Evolutionary conservation across 2,113 vertebrate species (phyloP).

Genomic region (Colaptes auratus): DNA sequence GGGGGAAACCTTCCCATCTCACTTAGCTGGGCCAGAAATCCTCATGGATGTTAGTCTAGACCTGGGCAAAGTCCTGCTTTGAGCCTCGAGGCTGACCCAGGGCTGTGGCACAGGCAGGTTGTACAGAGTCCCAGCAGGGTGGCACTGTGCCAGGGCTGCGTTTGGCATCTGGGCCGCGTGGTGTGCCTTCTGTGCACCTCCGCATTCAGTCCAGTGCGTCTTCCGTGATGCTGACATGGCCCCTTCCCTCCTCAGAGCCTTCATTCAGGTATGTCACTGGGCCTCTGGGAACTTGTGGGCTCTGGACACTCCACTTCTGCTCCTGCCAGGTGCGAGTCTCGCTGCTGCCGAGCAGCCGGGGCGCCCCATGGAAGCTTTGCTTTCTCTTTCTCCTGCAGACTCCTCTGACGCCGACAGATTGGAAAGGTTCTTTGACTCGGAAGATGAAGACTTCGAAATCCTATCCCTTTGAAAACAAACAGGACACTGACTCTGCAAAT

Average conservation of each 20-base stretch:
- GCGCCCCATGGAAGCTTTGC: rapidly evolving
- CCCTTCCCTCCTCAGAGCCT: background rate
- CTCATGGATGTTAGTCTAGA: background rate
- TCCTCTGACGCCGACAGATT: slow-evolving; percentile 92
- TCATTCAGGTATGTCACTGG: rapidly evolving
- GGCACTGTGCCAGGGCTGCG: background rate
- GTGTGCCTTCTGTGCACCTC: rapidly evolving
- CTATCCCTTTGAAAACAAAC: slow-evolving; percentile 87
- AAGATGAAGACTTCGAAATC: slow-evolving; percentile 98
- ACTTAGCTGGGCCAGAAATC: background rate
- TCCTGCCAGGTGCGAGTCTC: background rate
- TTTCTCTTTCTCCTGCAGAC: slow-evolving; percentile 75
- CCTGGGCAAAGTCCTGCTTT: background rate
- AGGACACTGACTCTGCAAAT: slow-evolving; percentile 58
- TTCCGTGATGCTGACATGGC: background rate
- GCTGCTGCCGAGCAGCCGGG: background rate
- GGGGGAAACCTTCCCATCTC: background rate
- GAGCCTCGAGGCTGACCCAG: background rate
- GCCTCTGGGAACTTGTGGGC: background rate
- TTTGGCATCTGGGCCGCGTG: background rate
- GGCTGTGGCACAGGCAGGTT: background rate
- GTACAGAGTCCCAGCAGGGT: background rate
- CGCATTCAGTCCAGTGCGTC: background rate
- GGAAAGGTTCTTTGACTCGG: slow-evolving; percentile 97
- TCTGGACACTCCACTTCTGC: background rate